Conservation (phyloP, 2,113 vertebrate genomes). For the Elgaria multicarinata region DNA sequence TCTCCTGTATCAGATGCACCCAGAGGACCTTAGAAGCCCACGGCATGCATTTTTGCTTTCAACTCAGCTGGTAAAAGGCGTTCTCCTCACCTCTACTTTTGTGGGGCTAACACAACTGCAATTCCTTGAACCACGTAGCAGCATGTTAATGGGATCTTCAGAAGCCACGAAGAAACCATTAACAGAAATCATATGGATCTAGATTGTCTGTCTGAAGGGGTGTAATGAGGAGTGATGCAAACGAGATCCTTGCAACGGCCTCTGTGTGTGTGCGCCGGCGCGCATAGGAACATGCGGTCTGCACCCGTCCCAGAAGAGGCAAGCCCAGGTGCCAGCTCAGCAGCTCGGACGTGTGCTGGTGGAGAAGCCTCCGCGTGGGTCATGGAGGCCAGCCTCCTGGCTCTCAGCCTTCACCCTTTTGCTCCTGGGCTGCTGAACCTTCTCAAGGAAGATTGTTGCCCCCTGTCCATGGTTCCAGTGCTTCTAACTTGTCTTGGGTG, state of each 20-base stretch:
- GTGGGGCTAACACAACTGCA: background rate
- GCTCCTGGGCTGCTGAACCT: background rate
- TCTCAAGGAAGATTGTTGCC: background rate
- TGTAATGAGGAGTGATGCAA: background rate
- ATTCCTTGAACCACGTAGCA: background rate
- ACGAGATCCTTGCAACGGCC: too few species aligned
- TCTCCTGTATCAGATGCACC: background rate
- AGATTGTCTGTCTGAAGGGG: background rate
- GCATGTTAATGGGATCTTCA: background rate
- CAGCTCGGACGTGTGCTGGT: too few species aligned
- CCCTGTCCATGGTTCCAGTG: background rate
- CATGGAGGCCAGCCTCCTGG: background rate
- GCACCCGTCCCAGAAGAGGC: background rate
- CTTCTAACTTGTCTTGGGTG: background rate
- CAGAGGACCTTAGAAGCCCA: too few species aligned
- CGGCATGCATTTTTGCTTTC: background rate
- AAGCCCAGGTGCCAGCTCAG: background rate
- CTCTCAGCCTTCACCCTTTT: background rate
- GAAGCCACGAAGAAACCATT: background rate
- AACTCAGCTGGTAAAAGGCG: background rate
- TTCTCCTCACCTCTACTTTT: background rate
- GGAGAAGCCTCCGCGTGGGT: too few species aligned
- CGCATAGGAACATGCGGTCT: background rate
- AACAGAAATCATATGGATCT: background rate
- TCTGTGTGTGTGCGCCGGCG: too few species aligned